Percentiles rank a stretch among this genome's conserved stretches.
phyloP scores from a whole-genome alignment of 2,113 vertebrate genomes.

The Mus spicilegus region DNA sequence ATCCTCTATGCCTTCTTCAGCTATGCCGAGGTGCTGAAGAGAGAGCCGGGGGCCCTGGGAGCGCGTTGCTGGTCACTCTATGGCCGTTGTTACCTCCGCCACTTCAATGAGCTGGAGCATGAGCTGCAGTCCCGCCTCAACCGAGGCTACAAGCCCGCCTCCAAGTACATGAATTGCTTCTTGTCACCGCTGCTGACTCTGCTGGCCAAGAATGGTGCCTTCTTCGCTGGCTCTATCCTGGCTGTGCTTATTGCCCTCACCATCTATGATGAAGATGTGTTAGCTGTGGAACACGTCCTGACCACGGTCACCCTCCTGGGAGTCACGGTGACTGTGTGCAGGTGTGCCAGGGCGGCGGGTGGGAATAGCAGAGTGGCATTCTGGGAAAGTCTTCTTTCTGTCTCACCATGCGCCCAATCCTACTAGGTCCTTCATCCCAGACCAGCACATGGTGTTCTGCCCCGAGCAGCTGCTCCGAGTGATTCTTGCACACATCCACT shows the following conservation, averaged over 20 bases:
- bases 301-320: constrained; percentile 97
- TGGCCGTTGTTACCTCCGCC: constrained; percentile 97
- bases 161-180: constrained; percentile 99
- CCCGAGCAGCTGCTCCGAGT: constrained; percentile 98
- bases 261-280: constrained; percentile 97
- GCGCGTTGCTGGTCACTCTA: constrained; percentile 99
- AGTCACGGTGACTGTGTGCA: constrained; percentile 96
- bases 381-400: not conserved
- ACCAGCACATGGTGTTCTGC: constrained; percentile 98
- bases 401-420: constrained; percentile 4
- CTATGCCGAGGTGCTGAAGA: constrained; percentile 97
- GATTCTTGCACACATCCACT: constrained; percentile 98
- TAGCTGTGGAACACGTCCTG: constrained; percentile 97
- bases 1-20: constrained; percentile 99
- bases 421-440: constrained; percentile 96
- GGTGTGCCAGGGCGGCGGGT: constrained; percentile 85
- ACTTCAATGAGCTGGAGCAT: constrained; percentile 98
- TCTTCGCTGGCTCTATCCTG: constrained; percentile 98
- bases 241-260: constrained; percentile 98
- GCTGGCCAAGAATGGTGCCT: constrained; percentile 97
- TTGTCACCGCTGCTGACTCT: constrained; percentile 96
- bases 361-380: not conserved
- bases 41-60: constrained; percentile 96
- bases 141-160: constrained; percentile 97
- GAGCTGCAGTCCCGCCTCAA: constrained; percentile 97